These are phyloP conservation scores for Drosophila aff. DNA, from an alignment of 1,140 invertebrate species.

Conservation along the genomic window DNA sequence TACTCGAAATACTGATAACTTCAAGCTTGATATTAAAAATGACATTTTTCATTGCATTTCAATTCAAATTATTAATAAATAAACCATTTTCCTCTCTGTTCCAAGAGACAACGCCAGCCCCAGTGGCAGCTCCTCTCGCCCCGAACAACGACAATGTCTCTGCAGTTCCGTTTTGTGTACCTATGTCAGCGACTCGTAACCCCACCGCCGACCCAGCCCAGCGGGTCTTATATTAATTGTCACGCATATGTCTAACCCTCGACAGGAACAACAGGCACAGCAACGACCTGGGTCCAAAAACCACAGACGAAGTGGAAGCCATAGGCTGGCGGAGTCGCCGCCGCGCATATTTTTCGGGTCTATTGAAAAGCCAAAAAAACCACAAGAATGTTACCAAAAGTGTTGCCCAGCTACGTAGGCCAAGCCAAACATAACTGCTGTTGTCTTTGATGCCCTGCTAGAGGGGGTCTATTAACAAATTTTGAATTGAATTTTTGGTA, in stretches of 20 bases:
- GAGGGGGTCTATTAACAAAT: neutral
- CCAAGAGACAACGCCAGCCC: constrained; percentile 9
- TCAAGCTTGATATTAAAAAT: neutral
- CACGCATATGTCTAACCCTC: constrained; percentile 77
- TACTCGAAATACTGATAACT: neutral
- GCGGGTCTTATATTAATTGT: constrained; percentile 80
- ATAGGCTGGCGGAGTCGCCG: constrained; percentile 21
- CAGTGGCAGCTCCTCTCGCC: constrained; percentile 15
- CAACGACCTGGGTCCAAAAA: constrained; percentile 23
- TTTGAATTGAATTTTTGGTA: neutral
- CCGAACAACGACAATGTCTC: constrained; percentile 55
- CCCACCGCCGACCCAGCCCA: constrained; percentile 21
- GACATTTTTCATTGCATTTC: neutral
- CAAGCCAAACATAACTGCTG: constrained; percentile 53
- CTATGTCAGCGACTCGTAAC: constrained; percentile 51
- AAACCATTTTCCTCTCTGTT: neutral
- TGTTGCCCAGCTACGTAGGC: constrained; percentile 60
- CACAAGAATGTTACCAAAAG: constrained; percentile 83
- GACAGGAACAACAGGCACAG: constrained; percentile 27
- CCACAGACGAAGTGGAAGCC: constrained; percentile 40
- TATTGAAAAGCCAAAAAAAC: constrained; percentile 76
- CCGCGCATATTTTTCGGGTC: constrained; percentile 75
- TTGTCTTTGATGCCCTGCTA: constrained; percentile 31
- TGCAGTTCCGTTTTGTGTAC: constrained; percentile 81
- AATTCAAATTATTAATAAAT: neutral